Base-by-base conservation (phyloP, 2,888 invertebrate species). In the Cylloceria caligata region DNA sequence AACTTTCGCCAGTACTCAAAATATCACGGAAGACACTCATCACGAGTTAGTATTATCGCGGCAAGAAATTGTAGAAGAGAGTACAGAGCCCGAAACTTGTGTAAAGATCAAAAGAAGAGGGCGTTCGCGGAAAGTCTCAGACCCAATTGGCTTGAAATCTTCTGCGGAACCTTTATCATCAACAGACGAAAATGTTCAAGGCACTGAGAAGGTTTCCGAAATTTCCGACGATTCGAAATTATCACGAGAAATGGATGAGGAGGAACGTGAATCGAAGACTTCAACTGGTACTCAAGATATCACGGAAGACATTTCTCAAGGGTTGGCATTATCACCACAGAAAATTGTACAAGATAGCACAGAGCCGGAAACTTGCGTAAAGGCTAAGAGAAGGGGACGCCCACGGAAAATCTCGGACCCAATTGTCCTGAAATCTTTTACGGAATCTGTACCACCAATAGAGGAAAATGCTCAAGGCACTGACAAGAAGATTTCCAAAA, bases 1-100 rank as follows among this genome's bases (percentile, higher is more conserved):
- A n/a, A n/a, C n/a, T n/a, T n/a, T n/a, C n/a, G n/a, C n/a, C n/a
- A n/a, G n/a, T n/a, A n/a, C n/a, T n/a, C n/a, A n/a, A n/a, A n/a
- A 13, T 2, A 19, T n/a, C 19, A 19, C 16, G 16, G 30, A 45
- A 1, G 4, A 5, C 16, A 24, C 27, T 67, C 19, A 5, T 16
- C 5, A 19, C 13, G 49, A 11, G 7, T 57, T 19, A 9, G 13
- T 34, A 6, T 49, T n/a, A 7, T 2, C 49, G 21, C 19, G 3
- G 6, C 1, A 13, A n/a, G 5, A 49, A 49, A 7, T 75, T 52
- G 72, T 78, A 34, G 69, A 73, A 16, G 74, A 75, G 2, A 65
- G 75, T 9, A 19, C 24, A 0, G 21, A 24, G 9, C 39, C 74
- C 0, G n/a, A n/a, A n/a, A n/a, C n/a, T n/a, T n/a, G n/a, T n/a